A percentile compares a stretch with the other conserved stretches of the same genome.
Conservation (phyloP, 2,888 invertebrate species). For the Andrena bicolor region DNA sequence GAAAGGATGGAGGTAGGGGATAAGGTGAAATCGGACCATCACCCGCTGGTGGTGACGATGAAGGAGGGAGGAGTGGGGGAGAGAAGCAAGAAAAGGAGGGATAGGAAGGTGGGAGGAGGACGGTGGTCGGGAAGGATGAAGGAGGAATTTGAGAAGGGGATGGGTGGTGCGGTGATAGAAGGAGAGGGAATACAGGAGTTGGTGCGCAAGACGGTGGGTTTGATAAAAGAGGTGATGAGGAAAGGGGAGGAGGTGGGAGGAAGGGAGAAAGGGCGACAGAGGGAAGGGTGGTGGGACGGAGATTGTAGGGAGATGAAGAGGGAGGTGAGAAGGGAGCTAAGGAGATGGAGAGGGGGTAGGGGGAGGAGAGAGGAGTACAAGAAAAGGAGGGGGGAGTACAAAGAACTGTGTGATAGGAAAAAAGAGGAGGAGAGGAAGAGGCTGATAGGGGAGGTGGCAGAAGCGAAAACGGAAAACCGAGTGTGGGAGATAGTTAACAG, state of each 20-base stretch:
- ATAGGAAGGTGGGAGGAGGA: too few relatives aligned
- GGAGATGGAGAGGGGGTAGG: not conserved
- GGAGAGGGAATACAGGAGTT: not conserved
- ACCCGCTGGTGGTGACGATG: not conserved
- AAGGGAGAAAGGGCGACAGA: not conserved
- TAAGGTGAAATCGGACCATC: not conserved
- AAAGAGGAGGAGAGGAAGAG: too few relatives aligned
- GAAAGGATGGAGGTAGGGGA: not conserved
- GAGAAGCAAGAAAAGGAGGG: not conserved
- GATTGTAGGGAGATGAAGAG: not conserved
- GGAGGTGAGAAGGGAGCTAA: not conserved
- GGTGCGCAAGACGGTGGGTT: not conserved
- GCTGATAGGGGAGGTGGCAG: too few relatives aligned
- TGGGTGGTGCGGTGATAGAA: too few relatives aligned
- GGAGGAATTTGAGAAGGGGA: not conserved
- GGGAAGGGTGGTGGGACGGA: not conserved
- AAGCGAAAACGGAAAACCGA: too few relatives aligned
- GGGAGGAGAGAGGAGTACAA: too few relatives aligned
- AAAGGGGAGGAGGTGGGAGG: not conserved
- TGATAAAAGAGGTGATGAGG: not conserved
- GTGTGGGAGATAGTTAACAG: too few relatives aligned
- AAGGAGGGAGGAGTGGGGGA: too few relatives aligned
- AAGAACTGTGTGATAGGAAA: too few relatives aligned
- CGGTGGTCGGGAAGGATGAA: not conserved
- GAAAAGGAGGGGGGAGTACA: too few relatives aligned